phyloP scores from a whole-genome alignment of 2,888 invertebrate species.

The Cotesia congregata region DNA sequence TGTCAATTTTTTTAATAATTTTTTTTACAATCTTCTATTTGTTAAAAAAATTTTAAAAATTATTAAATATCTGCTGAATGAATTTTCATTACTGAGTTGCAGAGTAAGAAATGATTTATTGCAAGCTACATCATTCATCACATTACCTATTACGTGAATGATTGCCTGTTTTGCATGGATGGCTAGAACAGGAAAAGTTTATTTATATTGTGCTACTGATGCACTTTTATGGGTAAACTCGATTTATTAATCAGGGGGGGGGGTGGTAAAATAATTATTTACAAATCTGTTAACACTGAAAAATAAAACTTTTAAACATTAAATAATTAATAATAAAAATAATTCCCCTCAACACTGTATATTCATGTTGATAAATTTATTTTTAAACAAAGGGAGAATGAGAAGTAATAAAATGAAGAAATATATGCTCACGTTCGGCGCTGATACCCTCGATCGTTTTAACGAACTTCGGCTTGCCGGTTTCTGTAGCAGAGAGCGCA shows the following conservation, averaged over 20 bases:
- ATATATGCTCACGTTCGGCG: conserved; percentile 81
- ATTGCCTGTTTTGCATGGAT: conserved; percentile 67
- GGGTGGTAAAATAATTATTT: neutral
- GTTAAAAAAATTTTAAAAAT: neutral
- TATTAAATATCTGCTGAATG: neutral
- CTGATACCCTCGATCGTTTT: conserved; percentile 83
- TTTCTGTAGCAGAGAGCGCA: conserved; percentile 60
- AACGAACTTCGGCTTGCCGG: conserved; percentile 80
- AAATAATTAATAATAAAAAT: neutral
- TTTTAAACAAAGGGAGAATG: neutral
- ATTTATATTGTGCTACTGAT: conserved; percentile 49
- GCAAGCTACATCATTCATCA: conserved; percentile 55
- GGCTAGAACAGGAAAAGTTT: conserved; percentile 69
- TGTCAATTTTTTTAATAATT: too few species aligned
- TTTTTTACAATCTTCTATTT: too few species aligned
- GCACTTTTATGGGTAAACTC: conserved; percentile 24
- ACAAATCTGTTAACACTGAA: neutral
- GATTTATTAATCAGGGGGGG: neutral
- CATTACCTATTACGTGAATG: conserved; percentile 70
- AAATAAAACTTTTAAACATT: neutral
- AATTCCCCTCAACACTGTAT: conserved; percentile 9
- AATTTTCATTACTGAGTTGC: neutral
- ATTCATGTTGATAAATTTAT: conserved; percentile 16
- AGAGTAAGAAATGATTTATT: conserved; percentile 46
- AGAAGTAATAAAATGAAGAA: neutral